phyloP scores from a whole-genome alignment of 2,797 vertebrate genomes.

The Enteromius anoplus region DNA sequence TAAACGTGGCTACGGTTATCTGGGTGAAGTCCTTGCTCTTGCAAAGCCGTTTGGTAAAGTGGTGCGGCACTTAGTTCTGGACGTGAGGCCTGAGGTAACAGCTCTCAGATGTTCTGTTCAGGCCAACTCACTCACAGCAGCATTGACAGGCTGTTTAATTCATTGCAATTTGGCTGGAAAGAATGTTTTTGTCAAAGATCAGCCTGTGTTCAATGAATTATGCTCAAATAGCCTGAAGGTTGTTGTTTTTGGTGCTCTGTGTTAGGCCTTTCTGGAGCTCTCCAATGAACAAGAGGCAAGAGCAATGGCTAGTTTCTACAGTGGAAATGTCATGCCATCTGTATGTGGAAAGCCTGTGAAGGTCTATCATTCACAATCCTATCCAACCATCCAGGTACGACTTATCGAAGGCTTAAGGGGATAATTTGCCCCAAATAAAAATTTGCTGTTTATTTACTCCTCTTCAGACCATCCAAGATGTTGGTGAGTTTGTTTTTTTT shows the following conservation, averaged over 20 bases:
- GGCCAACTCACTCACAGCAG: neutral
- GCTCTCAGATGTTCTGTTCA: neutral
- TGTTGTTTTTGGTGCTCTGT: neutral
- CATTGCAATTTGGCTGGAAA: neutral
- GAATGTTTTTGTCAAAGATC: neutral
- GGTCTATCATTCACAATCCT: conserved; percentile 90
- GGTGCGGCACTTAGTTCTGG: conserved; percentile 77
- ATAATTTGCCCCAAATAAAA: neutral
- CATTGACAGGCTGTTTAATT: neutral
- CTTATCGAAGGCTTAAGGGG: neutral
- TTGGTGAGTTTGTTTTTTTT: neutral
- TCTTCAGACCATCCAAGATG: neutral
- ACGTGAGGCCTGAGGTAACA: conserved; percentile 75
- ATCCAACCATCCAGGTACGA: conserved; percentile 92
- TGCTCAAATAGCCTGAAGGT: neutral
- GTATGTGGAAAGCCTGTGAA: conserved; percentile 90
- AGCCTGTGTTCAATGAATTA: neutral
- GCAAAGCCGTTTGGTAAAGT: conserved; percentile 80
- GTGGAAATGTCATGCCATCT: conserved; percentile 82
- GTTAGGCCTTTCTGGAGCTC: conserved; percentile 93
- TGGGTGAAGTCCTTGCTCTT: conserved; percentile 74
- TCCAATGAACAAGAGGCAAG: conserved; percentile 85
- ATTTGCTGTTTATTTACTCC: neutral
- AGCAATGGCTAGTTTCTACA: conserved; percentile 90
- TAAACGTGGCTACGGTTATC: conserved; percentile 73